phyloP scores from a whole-genome alignment of 1,140 invertebrate genomes.

The Papilio xuthus region DNA sequence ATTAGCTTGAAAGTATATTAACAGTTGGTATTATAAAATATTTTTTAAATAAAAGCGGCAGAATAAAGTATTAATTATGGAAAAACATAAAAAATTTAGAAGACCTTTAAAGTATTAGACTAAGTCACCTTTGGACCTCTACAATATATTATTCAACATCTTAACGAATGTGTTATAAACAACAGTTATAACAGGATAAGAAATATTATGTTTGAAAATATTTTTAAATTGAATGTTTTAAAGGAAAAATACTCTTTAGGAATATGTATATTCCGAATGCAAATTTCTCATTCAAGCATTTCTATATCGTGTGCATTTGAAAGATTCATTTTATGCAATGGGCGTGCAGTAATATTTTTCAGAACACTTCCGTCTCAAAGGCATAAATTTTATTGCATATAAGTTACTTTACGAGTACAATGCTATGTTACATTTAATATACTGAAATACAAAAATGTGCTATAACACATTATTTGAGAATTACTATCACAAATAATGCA shows the following conservation, averaged over 20 bases:
- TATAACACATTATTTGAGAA: too few species aligned
- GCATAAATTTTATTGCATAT: constrained; percentile 23
- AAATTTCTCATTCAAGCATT: constrained; percentile 52
- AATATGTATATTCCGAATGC: constrained; percentile 48
- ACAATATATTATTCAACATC: too few species aligned
- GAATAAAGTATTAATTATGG: too few species aligned
- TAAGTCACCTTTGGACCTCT: too few species aligned
- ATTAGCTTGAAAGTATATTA: not conserved
- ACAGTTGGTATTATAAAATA: too few species aligned
- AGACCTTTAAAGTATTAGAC: too few species aligned
- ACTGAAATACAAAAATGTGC: not conserved
- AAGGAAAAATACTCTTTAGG: not conserved
- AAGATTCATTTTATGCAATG: constrained; percentile 47
- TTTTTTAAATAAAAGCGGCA: too few species aligned
- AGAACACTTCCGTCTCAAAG: constrained; percentile 17
- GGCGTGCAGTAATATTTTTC: constrained; percentile 31
- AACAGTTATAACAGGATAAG: too few species aligned
- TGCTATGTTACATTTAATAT: not conserved
- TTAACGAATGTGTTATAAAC: too few species aligned
- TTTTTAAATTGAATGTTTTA: not conserved
- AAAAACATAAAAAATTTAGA: too few species aligned
- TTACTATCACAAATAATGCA: too few species aligned
- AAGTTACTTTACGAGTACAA: not conserved
- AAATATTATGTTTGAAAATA: too few species aligned
- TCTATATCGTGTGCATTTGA: constrained; percentile 57